phyloP scores from a whole-genome alignment of 2,797 vertebrate species.

The Leptodactylus fallax region DNA sequence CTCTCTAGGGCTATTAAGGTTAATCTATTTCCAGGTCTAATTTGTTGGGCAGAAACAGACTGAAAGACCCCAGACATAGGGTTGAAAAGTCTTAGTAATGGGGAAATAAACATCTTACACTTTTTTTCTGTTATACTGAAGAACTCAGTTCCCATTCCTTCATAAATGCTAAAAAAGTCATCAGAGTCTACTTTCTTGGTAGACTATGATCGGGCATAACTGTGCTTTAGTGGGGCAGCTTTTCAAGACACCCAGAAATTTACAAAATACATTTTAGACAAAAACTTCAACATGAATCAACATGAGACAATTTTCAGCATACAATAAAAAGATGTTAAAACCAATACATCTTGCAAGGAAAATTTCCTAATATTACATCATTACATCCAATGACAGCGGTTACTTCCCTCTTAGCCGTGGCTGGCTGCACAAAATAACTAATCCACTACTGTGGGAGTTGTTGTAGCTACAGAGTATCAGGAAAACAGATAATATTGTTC shows the following conservation, averaged over 20 bases:
- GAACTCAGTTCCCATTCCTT: too few species aligned
- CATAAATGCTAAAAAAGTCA: too few species aligned
- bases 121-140: too few species aligned
- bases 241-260: not conserved
- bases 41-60: too few species aligned
- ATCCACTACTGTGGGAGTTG: conserved; percentile 70
- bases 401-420: conserved; percentile 70
- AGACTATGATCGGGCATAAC: not conserved
- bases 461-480: conserved; percentile 67
- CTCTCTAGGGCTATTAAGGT: too few species aligned
- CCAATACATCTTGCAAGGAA: conserved; percentile 25
- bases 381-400: conserved; percentile 68
- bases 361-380: conserved; percentile 62
- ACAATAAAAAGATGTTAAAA: conserved; percentile 18
- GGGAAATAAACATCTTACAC: too few species aligned
- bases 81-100: too few species aligned
- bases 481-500: conserved; percentile 70
- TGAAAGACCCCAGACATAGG: too few species aligned
- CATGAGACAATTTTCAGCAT: not conserved
- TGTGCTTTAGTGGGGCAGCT: not conserved
- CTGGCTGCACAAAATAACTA: conserved; percentile 71
- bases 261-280: not conserved
- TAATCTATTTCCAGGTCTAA: too few species aligned
- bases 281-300: not conserved
- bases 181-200: not conserved